Evolutionary conservation across 2,888 invertebrate species (phyloP), one percentile per base, ranked within the genome.

Genomic region (Hirtodrosophila confusa): DNA sequence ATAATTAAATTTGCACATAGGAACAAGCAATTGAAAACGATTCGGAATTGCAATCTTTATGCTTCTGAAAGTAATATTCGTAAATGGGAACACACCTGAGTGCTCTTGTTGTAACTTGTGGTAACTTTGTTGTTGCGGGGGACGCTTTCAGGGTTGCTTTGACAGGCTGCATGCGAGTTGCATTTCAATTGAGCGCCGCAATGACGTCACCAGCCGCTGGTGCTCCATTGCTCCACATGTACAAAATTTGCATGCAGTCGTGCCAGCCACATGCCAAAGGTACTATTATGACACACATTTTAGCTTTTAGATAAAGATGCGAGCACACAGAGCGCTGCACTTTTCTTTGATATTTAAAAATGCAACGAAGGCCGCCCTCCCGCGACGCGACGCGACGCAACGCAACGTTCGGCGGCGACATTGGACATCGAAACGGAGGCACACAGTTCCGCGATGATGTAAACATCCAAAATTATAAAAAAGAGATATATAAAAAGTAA

Each of bases 231-330:
- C 80, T 86, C 86, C 84, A 80, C 24, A 74, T 80, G 77, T 58
- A 36, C 8, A 44, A 62, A 82, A 80, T 80, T 80, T 86, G 80
- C 80, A 80, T 79, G 79, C 78, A 71, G 36, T n/a, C 45, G 37
- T 47, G 37, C 7, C 31, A 17, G 17, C 12, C 27, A 58, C 82
- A 78, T 78, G 77, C 64, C 74, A 69, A 71, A 66, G 69, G 17
- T 17, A 17, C 60, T 75, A 82, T 84, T 88, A 88, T 86, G 88
- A 86, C 87, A 86, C 69, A 86, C 80, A 82, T 79, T 79, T 71
- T 68, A 75, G 11, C 17, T 45, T 31, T 31, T 31, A 7, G 31
- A 31, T 33, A 31, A 31, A 31, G 27, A 27, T 27, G 27, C 11
- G 29, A 7, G 23, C 45, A 44, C 54, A 54, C 43, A 44, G 9